Conservation (phyloP, 2,113 vertebrate species). For the Procapra przewalskii region DNA sequence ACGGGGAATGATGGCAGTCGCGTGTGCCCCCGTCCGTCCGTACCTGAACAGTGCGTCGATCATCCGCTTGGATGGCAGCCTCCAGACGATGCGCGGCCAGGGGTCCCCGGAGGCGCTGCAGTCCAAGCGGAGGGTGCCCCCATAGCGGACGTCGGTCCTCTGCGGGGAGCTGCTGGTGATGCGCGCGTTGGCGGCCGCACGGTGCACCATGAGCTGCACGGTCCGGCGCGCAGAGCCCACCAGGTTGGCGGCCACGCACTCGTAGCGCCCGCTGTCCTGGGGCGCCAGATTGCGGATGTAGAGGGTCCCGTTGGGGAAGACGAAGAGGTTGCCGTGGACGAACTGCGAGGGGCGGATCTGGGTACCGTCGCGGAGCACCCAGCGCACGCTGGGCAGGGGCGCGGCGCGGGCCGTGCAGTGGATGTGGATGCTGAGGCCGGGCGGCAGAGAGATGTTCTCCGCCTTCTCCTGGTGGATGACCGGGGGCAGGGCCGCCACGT, state of each 20-base stretch:
- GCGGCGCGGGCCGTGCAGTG: slow-evolving; percentile 87
- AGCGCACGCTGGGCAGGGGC: slow-evolving; percentile 84
- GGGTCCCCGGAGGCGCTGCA: slow-evolving; percentile 91
- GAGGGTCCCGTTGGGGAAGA: slow-evolving; percentile 94
- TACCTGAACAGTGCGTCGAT: slow-evolving; percentile 92
- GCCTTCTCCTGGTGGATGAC: slow-evolving; percentile 83
- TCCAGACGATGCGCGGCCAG: slow-evolving; percentile 90
- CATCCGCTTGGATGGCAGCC: slow-evolving; percentile 89
- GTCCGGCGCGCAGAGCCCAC: slow-evolving; percentile 84
- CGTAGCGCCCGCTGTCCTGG: slow-evolving; percentile 84
- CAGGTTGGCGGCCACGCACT: slow-evolving; percentile 87
- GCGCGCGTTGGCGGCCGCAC: slow-evolving; percentile 80
- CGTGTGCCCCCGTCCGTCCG: accelerated
- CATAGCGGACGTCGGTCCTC: slow-evolving; percentile 86
- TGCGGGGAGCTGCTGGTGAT: slow-evolving; percentile 85
- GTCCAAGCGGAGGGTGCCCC: slow-evolving; percentile 84
- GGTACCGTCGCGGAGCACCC: slow-evolving; percentile 84
- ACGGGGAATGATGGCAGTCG: accelerated
- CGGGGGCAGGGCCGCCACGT: slow-evolving; percentile 84
- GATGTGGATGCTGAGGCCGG: slow-evolving; percentile 82
- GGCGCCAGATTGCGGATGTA: slow-evolving; percentile 79
- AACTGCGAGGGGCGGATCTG: slow-evolving; percentile 87
- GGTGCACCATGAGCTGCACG: slow-evolving; percentile 79
- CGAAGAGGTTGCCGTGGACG: slow-evolving; percentile 81
- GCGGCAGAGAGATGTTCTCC: slow-evolving; percentile 83